These are phyloP conservation scores for Psilopsiagon aymara DNA, from an alignment of 2,113 vertebrate genomes.

Conservation along the genomic window DNA sequence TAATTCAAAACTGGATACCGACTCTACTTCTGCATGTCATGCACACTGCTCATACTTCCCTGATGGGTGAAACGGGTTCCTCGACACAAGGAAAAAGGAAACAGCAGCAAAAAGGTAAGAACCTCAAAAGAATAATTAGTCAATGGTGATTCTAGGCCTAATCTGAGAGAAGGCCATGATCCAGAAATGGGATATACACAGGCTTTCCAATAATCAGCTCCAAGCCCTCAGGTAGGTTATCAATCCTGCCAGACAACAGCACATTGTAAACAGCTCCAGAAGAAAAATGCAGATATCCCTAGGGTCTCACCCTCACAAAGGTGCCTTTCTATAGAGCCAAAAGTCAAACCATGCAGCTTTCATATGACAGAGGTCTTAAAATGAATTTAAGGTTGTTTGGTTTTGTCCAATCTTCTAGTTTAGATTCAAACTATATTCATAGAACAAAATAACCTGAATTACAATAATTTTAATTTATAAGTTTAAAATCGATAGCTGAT, in stretches of 20 bases:
- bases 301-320: background rate
- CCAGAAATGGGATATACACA: background rate
- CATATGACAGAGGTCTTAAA: background rate
- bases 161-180: background rate
- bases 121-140: background rate
- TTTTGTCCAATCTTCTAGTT: background rate
- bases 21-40: background rate
- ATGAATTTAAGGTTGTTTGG: background rate
- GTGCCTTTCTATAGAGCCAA: background rate
- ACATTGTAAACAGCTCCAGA: background rate
- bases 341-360: background rate
- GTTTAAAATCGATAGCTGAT: background rate
- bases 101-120: background rate
- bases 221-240: background rate
- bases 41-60: background rate
- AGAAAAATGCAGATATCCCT: background rate
- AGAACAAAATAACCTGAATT: background rate
- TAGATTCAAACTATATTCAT: background rate
- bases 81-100: background rate
- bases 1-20: background rate
- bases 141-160: background rate
- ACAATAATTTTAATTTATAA: background rate
- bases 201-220: background rate
- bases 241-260: background rate
- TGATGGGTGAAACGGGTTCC: background rate